Conservation (phyloP, 1,140 invertebrate genomes). For the Heterodera carotae region DNA sequence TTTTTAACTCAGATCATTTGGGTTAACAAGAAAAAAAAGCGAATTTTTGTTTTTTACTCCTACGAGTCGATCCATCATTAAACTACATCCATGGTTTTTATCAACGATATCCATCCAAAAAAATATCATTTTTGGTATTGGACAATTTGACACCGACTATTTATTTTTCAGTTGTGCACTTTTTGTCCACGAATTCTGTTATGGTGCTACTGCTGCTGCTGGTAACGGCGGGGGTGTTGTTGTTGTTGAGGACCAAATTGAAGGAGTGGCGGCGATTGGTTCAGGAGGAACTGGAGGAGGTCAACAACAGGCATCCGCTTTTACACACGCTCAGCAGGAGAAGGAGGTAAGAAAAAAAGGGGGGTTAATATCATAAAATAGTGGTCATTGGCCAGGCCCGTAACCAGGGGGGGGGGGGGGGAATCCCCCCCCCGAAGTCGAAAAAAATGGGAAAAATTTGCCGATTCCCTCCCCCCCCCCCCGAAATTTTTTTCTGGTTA, state of each 20-base stretch:
- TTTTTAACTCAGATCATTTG: no score
- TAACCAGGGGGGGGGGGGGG: no score
- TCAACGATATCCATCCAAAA: slow-evolving; percentile 17
- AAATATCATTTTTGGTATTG: slow-evolving; percentile 24
- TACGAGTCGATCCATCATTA: no score
- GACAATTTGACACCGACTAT: slow-evolving; percentile 10
- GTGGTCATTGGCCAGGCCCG: no score
- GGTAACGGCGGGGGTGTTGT: background rate
- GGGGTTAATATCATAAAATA: background rate
- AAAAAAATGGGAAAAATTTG: no score
- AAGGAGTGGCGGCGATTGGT: background rate
- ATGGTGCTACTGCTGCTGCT: slow-evolving; percentile 14
- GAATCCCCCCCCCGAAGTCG: no score
- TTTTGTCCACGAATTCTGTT: slow-evolving; percentile 47
- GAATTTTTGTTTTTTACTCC: no score
- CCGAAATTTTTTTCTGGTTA: no score
- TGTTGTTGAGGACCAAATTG: background rate
- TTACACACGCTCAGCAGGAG: background rate
- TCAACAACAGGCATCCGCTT: background rate
- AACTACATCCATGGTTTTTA: no score
- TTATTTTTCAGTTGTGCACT: slow-evolving; percentile 42
- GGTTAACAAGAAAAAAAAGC: no score
- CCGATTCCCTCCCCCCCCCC: no score
- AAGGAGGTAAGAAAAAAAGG: background rate
- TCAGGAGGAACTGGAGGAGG: no score